phyloP scores from a whole-genome alignment of 23 tunicate species.

The Halocynthia aurantium region DNA sequence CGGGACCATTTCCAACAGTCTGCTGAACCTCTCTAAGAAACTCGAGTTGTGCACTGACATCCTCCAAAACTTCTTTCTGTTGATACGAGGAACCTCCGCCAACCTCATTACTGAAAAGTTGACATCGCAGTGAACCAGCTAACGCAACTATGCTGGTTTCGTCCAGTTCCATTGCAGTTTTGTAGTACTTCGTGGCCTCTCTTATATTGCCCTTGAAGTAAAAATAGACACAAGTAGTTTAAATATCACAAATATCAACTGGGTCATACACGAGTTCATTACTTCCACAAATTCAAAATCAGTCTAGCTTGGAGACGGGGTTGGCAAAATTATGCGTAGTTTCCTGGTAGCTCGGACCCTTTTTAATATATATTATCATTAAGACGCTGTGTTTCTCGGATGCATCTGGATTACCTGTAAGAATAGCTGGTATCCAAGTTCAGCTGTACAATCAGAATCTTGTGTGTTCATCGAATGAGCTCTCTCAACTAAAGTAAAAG shows the following conservation, averaged over 20 bases:
- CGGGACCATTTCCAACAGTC: slow-evolving; percentile 26
- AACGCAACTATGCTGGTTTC: slow-evolving; percentile 55
- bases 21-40: slow-evolving; percentile 40
- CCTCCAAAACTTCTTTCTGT: slow-evolving; percentile 16
- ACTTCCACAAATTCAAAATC: no score
- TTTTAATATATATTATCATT: no score
- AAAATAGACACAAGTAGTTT: no score
- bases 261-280: no score
- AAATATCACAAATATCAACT: not conserved
- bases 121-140: slow-evolving; percentile 58
- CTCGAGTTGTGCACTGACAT: slow-evolving; percentile 48
- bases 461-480: slow-evolving; percentile 32
- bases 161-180: slow-evolving; percentile 56
- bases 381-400: no score
- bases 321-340: no score
- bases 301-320: no score
- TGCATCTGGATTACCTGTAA: slow-evolving; percentile 52
- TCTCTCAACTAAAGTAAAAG: slow-evolving; percentile 70
- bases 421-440: slow-evolving; percentile 66
- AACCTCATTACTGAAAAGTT: slow-evolving; percentile 27
- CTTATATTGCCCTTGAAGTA: slow-evolving; percentile 43
- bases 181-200: slow-evolving; percentile 52
- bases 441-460: slow-evolving; percentile 39
- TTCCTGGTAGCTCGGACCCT: no score
- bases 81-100: slow-evolving; percentile 1